Evolutionary conservation across 1,140 invertebrate species (phyloP), one percentile per base, ranked within the genome.

Genomic region (Rhopalosiphum padi): DNA sequence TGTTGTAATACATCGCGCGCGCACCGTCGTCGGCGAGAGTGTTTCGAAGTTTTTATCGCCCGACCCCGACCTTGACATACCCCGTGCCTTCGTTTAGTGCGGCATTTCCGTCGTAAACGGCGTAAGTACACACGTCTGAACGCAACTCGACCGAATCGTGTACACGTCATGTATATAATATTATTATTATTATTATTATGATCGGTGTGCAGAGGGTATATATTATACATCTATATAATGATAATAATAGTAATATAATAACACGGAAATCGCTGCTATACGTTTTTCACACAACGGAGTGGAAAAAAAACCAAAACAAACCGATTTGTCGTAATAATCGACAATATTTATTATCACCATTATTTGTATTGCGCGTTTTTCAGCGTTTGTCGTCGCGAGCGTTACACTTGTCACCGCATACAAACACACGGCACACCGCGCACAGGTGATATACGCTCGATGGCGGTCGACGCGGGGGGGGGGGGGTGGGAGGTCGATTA

Each of bases 1-100:
- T 37, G 46, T 46, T 9, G 82, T 85, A 85, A 41, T 85, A 85
- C 83, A 25, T 41, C 83, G 83, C 83, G 83, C n/a, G 87, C 43
- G 30, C 87, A 30, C 46, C 90, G 53, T 82, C 90, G 3, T 37
- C 30, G 88, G 89, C 77, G 82, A 51, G 55, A 43, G 23, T 37
- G 88, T 91, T 82, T 90, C 46, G 53, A 86, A 48, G 90, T 68
- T 91, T 91, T 91, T 91, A 91, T 91, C 68, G 55, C 22, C 22
- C 90, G 90, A 91, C 90, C 90, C 37, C 90, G 90, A 91, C 90
- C 90, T 91, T 91, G 90, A 91, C 90, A 91, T 77, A 91, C 90
- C 90, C 37, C 37, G 85, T 48, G 30, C 37, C 51, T 48, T 53
- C 30, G 60, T 77, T 90, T 90, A 60, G n/a, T 60, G n/a, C 8